Evolutionary conservation across 1,140 invertebrate species (phyloP).

Genomic region (Rhysida immarginata): DNA sequence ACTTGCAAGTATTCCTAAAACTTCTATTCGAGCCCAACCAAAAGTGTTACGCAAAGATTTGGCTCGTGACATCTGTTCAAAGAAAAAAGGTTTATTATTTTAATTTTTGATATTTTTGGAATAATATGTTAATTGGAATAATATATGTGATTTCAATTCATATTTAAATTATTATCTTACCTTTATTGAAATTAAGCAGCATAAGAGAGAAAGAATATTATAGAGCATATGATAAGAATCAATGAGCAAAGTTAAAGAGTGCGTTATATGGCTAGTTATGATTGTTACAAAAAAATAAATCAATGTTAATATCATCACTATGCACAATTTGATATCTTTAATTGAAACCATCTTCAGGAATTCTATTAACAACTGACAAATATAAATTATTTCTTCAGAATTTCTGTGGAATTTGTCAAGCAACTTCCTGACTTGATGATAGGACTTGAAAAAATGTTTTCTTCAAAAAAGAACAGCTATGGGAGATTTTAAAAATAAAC

Average conservation of each 20-base stretch:
- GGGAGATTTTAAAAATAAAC: no score
- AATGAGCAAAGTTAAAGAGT: conserved; percentile 63
- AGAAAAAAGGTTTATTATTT: background rate
- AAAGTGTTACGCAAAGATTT: conserved; percentile 68
- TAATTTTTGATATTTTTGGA: background rate
- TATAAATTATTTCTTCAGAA: no score
- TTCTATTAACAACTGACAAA: no score
- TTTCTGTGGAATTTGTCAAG: no score
- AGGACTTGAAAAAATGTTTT: no score
- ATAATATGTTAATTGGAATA: background rate
- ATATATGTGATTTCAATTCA: background rate
- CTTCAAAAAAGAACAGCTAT: no score
- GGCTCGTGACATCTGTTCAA: conserved; percentile 31
- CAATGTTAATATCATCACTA: conserved; percentile 49
- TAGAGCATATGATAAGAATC: conserved; percentile 75
- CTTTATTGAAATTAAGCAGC: conserved; percentile 56
- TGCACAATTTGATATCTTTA: conserved; percentile 51
- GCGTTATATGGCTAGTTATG: conserved; percentile 57
- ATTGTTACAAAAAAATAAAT: conserved; percentile 55
- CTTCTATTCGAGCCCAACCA: conserved; percentile 76
- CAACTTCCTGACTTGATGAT: no score
- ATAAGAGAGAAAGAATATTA: conserved; percentile 53
- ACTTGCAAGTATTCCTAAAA: conserved; percentile 61
- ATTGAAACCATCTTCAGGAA: conserved; percentile 47
- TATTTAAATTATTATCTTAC: conserved; percentile 30